These are phyloP conservation scores for Hozukius guyotensis DNA, from an alignment of 2,797 vertebrate species.

Conservation along the genomic window DNA sequence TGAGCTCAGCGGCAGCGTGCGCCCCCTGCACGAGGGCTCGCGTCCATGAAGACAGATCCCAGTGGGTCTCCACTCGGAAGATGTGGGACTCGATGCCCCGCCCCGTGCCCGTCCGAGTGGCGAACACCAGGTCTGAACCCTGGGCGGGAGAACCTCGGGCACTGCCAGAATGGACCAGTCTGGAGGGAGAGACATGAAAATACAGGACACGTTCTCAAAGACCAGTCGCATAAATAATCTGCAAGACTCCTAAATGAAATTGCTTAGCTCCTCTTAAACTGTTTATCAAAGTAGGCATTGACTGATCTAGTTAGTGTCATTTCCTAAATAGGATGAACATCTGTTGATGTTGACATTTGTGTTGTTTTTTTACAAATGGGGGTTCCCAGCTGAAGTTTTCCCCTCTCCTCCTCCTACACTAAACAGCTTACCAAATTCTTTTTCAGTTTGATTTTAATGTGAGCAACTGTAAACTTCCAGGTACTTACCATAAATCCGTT, in stretches of 20 bases:
- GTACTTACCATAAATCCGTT: neutral
- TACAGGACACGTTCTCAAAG: neutral
- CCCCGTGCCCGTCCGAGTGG: conserved; percentile 91
- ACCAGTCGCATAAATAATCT: neutral
- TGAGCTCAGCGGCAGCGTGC: conserved; percentile 89
- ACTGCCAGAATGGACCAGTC: conserved; percentile 92
- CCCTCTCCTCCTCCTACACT: neutral
- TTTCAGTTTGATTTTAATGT: neutral
- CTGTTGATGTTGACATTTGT: neutral
- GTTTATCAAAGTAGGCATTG: neutral
- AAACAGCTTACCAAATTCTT: neutral
- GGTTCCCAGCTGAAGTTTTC: neutral
- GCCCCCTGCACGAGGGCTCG: conserved; percentile 93
- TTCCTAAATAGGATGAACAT: neutral
- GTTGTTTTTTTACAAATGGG: neutral
- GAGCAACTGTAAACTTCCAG: neutral
- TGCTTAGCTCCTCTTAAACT: neutral
- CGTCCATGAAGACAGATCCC: conserved; percentile 95
- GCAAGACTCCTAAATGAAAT: neutral
- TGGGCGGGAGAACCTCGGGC: conserved; percentile 88
- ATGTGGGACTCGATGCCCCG: conserved; percentile 94
- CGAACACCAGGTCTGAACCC: conserved; percentile 91
- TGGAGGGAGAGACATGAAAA: conserved; percentile 47
- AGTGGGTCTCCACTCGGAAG: conserved; percentile 95
- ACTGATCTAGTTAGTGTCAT: no score